Conservation (phyloP, 92 coral and sea anemone genomes). For the Zoanthus sociatus region DNA sequence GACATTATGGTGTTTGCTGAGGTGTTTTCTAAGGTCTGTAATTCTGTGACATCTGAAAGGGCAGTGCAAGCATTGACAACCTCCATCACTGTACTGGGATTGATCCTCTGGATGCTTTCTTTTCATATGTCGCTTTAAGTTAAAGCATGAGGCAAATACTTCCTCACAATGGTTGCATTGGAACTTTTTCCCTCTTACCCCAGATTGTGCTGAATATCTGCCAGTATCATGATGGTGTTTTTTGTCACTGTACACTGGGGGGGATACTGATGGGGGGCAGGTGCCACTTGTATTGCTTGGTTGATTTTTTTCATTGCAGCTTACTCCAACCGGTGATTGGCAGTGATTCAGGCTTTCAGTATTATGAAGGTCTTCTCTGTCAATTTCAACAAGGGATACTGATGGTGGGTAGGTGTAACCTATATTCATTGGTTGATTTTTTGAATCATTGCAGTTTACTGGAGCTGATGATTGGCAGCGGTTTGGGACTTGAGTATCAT, state of each 20-base stretch:
- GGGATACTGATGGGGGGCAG: not conserved
- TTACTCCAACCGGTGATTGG: not conserved
- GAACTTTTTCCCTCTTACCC: not conserved
- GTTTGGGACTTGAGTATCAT: not conserved
- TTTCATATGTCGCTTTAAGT: conserved; percentile 44
- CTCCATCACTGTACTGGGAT: conserved; percentile 28
- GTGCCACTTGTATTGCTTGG: not conserved
- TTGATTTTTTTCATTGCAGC: not conserved
- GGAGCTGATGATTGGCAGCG: not conserved
- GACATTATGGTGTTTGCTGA: conserved; percentile 39
- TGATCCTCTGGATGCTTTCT: conserved; percentile 39
- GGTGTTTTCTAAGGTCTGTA: conserved; percentile 50
- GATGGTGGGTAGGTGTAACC: not conserved
- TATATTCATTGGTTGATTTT: not conserved
- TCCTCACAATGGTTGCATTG: conserved; percentile 30
- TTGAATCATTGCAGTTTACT: not conserved
- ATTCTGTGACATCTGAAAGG: conserved; percentile 54
- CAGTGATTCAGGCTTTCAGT: not conserved
- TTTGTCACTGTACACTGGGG: not conserved
- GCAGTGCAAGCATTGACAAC: conserved; percentile 55
- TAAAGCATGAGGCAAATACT: not conserved
- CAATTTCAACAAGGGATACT: not conserved
- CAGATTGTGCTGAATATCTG: too few species aligned
- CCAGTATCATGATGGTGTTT: too few species aligned
- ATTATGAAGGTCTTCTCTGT: not conserved